Percentiles rank a stretch among this genome's conserved stretches.
Conservation (phyloP, 1,140 invertebrate species). For the Lucilia cuprina region DNA sequence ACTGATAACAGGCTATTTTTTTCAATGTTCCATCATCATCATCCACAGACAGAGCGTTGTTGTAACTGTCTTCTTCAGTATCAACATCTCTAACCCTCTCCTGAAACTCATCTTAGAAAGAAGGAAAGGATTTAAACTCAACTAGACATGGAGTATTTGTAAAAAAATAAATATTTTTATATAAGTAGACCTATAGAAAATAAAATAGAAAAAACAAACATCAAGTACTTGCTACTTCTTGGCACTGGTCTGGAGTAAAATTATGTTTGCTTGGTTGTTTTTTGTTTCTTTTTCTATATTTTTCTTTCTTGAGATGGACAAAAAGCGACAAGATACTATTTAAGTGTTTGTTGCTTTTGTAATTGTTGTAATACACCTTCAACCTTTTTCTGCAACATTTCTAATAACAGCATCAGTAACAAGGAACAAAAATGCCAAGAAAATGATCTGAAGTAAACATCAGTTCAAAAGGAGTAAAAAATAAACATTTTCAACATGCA, state of each 20-base stretch:
- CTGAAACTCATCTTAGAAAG: not conserved
- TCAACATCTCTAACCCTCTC: not conserved
- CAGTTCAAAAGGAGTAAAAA: not conserved
- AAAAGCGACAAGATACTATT: not conserved
- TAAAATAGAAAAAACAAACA: not conserved
- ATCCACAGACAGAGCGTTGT: not conserved
- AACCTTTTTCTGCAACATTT: conserved; percentile 17
- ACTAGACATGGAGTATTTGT: not conserved
- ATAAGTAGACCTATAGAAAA: not conserved
- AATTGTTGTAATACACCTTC: conserved; percentile 9
- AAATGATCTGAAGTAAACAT: not conserved
- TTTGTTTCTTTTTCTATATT: too few relatives aligned
- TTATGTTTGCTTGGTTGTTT: not conserved
- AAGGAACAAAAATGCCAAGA: not conserved
- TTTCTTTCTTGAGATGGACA: not conserved
- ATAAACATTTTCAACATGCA: conserved; percentile 4
- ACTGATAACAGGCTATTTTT: conserved; percentile 16
- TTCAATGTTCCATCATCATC: not conserved
- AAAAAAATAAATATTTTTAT: not conserved
- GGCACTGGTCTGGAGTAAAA: not conserved
- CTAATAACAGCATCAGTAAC: conserved; percentile 3
- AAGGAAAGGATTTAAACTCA: not conserved
- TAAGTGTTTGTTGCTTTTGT: conserved; percentile 6
- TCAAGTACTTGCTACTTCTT: not conserved
- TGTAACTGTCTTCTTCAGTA: not conserved